Evolutionary conservation across 2,113 vertebrate species (phyloP).

Genomic region (Phylloscopus trochiloides): DNA sequence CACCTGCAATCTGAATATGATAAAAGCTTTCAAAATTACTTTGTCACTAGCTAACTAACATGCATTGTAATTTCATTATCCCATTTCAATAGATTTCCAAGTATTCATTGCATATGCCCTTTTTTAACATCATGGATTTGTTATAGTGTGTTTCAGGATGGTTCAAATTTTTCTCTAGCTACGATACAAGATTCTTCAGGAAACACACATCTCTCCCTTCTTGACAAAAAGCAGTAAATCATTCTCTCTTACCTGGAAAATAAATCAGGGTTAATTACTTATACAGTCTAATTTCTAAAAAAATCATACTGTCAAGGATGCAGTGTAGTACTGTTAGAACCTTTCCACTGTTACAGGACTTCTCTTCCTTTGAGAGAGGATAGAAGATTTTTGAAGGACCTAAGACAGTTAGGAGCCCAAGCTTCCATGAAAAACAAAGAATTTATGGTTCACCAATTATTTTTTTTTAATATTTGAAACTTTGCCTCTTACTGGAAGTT

Average conservation of each 20-base stretch:
- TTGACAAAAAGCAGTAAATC: not conserved
- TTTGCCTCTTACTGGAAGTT: not conserved
- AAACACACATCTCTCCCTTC: not conserved
- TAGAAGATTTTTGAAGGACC: not conserved
- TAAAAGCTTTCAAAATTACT: slow-evolving; percentile 5
- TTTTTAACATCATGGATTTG: not conserved
- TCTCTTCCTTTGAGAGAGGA: not conserved
- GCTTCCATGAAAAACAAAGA: not conserved
- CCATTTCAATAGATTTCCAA: slow-evolving; percentile 13
- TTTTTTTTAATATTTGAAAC: not conserved
- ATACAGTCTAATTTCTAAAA: not conserved
- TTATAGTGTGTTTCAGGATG: not conserved
- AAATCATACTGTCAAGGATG: not conserved
- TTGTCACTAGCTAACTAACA: not conserved
- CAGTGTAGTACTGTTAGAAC: not conserved
- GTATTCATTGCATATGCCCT: not conserved
- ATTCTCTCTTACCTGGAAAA: not conserved
- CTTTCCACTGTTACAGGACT: not conserved
- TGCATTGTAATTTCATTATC: slow-evolving; percentile 24
- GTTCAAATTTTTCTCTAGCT: not conserved
- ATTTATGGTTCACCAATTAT: not conserved
- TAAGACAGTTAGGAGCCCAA: not conserved
- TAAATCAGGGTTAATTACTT: not conserved
- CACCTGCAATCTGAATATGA: slow-evolving; percentile 33
- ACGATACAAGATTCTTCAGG: not conserved